Conservation (phyloP, 2,888 invertebrate species). For the Drosophila limbata region DNA sequence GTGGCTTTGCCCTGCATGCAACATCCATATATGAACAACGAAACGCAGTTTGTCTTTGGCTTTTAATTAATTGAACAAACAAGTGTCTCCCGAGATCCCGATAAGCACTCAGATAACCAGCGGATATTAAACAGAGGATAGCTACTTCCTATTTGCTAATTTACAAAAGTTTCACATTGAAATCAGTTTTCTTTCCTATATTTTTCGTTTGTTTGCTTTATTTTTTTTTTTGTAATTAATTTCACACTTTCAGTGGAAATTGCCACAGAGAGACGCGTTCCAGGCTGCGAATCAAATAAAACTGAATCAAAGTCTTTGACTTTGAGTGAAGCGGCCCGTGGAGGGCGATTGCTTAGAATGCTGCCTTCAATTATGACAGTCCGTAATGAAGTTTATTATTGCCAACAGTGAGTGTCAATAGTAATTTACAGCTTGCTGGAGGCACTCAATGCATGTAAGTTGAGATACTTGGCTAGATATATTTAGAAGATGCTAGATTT, state of each 20-base stretch:
- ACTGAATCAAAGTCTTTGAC: conserved; percentile 51
- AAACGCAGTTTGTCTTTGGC: conserved; percentile 36
- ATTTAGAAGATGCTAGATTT: background rate
- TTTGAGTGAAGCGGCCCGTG: conserved; percentile 58
- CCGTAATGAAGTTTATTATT: conserved; percentile 47
- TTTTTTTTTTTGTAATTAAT: conserved; percentile 31
- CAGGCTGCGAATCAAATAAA: conserved; percentile 42
- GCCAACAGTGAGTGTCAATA: conserved; percentile 49
- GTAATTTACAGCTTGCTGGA: conserved; percentile 28
- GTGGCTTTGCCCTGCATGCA: conserved; percentile 50
- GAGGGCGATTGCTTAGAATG: conserved; percentile 48
- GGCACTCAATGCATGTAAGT: background rate
- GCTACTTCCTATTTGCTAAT: conserved; percentile 50
- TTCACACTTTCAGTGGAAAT: conserved; percentile 68
- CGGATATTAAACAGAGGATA: conserved; percentile 48
- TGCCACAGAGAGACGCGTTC: conserved; percentile 47
- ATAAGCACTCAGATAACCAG: conserved; percentile 51
- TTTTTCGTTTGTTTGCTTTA: background rate
- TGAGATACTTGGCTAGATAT: background rate
- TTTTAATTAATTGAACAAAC: conserved; percentile 78
- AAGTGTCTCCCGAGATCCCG: conserved; percentile 34
- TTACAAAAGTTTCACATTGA: conserved; percentile 15
- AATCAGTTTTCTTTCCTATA: conserved; percentile 14
- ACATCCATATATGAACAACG: conserved; percentile 69
- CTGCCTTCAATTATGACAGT: conserved; percentile 61